Conservation (phyloP, 2,797 vertebrate species). For the Threskiornis aethiopicus region DNA sequence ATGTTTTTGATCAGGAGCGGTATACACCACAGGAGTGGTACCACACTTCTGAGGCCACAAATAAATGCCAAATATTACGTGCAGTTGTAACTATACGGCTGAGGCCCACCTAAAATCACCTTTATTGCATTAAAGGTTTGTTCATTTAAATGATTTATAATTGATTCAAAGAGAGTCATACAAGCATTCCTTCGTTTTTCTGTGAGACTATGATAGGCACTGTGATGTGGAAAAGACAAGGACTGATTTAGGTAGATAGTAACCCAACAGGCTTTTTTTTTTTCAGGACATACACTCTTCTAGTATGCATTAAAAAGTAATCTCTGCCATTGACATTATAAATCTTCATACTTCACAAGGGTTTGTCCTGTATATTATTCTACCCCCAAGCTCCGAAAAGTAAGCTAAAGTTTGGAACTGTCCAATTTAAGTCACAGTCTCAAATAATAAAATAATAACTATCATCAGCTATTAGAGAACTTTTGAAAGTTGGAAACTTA, state of each 20-base stretch:
- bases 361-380: not conserved
- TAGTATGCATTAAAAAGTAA: not conserved
- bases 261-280: not conserved
- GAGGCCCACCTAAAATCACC: not conserved
- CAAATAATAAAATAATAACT: slow-evolving; percentile 4
- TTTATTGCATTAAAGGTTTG: not conserved
- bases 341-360: not conserved
- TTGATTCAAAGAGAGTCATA: not conserved
- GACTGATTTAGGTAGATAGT: not conserved
- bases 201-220: not conserved
- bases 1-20: slow-evolving; percentile 42
- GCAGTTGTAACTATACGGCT: not conserved
- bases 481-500: not conserved
- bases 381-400: not conserved
- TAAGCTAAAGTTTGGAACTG: not conserved
- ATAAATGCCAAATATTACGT: slow-evolving; percentile 11
- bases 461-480: not conserved
- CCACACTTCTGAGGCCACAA: not conserved
- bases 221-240: not conserved
- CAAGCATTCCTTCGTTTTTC: not conserved
- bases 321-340: not conserved
- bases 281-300: not conserved
- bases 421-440: not conserved
- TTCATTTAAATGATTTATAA: not conserved
- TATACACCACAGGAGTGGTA: not conserved